Percentiles rank a stretch among this genome's conserved stretches.
These are phyloP conservation scores for Ochropacha duplaris DNA, from an alignment of 2,888 invertebrate species.

Conservation along the genomic window DNA sequence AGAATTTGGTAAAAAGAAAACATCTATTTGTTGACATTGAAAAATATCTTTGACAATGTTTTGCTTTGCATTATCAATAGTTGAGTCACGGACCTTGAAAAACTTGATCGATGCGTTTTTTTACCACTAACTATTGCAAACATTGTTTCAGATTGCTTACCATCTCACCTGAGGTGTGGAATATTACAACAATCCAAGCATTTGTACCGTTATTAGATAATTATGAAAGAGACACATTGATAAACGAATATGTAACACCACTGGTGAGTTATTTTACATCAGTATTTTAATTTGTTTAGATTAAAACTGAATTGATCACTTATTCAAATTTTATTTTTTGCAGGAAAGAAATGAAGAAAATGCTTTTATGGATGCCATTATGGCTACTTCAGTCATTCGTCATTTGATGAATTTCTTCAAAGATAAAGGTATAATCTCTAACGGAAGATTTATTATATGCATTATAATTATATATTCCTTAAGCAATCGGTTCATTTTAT, in stretches of 20 bases:
- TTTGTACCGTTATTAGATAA: constrained; percentile 91
- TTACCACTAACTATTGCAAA: constrained; percentile 6
- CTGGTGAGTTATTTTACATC: constrained; percentile 54
- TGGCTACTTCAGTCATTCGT: constrained; percentile 90
- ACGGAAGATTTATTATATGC: not conserved
- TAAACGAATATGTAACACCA: constrained; percentile 90
- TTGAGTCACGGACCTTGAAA: not conserved
- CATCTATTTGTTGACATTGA: no score
- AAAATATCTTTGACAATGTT: no score
- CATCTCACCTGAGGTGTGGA: constrained; percentile 84
- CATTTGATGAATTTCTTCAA: constrained; percentile 86
- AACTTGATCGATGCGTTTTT: constrained; percentile 12
- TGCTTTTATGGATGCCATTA: constrained; percentile 89
- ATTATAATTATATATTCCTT: not conserved
- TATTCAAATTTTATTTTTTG: constrained; percentile 16
- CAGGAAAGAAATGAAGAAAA: constrained; percentile 90
- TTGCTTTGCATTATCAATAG: no score
- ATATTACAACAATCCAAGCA: constrained; percentile 88
- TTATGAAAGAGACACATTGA: constrained; percentile 88
- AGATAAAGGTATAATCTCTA: constrained; percentile 72
- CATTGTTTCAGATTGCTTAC: constrained; percentile 84
- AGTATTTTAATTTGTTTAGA: no score
- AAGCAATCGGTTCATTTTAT: not conserved
- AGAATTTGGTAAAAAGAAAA: no score
- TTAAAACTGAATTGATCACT: not conserved